phyloP scores from a whole-genome alignment of 2,888 invertebrate genomes.

The Chrysotoxum bicinctum region DNA sequence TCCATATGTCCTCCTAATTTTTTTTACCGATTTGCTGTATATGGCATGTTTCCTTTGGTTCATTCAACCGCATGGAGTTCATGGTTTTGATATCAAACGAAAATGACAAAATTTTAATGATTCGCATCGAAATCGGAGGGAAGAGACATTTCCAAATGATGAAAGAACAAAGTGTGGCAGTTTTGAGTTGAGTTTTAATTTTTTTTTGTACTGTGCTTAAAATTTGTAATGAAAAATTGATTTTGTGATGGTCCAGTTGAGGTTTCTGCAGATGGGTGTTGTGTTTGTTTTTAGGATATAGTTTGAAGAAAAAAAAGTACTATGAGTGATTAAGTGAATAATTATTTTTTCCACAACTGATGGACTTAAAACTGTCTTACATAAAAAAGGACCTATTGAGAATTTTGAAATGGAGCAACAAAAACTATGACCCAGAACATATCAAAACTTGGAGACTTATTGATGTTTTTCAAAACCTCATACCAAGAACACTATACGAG shows the following conservation, averaged over 20 bases:
- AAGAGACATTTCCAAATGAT: slow-evolving; percentile 4
- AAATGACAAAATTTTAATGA: slow-evolving; percentile 58
- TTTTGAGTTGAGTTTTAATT: slow-evolving; percentile 33
- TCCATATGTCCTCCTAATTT: slow-evolving; percentile 26
- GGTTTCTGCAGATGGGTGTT: slow-evolving; percentile 19
- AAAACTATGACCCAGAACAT: too few species aligned
- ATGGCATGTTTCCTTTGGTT: not conserved
- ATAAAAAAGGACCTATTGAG: too few species aligned
- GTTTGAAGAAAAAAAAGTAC: too few species aligned
- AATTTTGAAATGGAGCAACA: too few species aligned
- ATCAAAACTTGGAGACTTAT: too few species aligned
- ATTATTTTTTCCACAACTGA: too few species aligned
- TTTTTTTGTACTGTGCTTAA: not conserved
- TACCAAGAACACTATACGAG: too few species aligned
- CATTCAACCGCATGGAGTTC: not conserved
- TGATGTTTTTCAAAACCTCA: too few species aligned
- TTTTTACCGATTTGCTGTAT: not conserved
- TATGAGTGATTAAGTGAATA: too few species aligned
- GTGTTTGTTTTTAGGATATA: not conserved
- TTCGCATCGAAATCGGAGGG: slow-evolving; percentile 54
- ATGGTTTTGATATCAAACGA: slow-evolving; percentile 47
- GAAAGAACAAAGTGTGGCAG: slow-evolving; percentile 24
- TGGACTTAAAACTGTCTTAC: too few species aligned
- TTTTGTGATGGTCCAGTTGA: slow-evolving; percentile 57
- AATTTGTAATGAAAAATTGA: slow-evolving; percentile 57